Conservation (phyloP, 1,140 invertebrate species). For the Pachyrhynchus sulphureomaculatus region DNA sequence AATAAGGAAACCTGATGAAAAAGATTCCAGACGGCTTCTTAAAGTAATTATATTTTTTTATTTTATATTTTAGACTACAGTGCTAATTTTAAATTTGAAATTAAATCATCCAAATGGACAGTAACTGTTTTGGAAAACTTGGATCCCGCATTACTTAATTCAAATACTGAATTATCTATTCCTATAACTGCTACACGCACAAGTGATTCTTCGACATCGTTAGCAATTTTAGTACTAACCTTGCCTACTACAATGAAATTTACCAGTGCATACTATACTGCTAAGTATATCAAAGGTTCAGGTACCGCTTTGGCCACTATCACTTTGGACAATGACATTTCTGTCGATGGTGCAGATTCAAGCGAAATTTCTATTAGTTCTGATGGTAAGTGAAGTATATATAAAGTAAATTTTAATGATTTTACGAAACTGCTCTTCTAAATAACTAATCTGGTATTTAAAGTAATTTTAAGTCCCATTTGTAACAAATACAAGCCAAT, state of each 20-base stretch:
- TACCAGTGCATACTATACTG: conserved; percentile 9
- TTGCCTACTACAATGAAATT: conserved; percentile 1
- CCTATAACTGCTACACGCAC: conserved; percentile 19
- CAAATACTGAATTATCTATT: conserved; percentile 4
- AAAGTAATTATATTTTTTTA: no score
- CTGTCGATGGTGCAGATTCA: no score
- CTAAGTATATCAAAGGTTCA: no score
- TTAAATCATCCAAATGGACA: conserved; percentile 13
- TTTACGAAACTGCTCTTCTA: no score
- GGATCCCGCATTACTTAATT: not conserved
- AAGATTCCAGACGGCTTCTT: not conserved
- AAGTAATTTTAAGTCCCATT: no score
- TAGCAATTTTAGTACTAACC: conserved; percentile 19
- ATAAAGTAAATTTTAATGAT: no score
- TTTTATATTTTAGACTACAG: not conserved
- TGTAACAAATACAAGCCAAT: no score
- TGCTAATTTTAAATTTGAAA: conserved; percentile 9
- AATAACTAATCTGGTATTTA: no score
- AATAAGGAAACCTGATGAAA: not conserved
- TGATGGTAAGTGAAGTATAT: no score
- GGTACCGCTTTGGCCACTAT: no score
- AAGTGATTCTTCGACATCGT: not conserved
- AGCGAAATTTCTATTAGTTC: no score
- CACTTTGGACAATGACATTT: no score
- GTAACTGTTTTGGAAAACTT: conserved; percentile 2